Base-by-base conservation (phyloP, 2,888 invertebrate species). In the Seira ritae region DNA sequence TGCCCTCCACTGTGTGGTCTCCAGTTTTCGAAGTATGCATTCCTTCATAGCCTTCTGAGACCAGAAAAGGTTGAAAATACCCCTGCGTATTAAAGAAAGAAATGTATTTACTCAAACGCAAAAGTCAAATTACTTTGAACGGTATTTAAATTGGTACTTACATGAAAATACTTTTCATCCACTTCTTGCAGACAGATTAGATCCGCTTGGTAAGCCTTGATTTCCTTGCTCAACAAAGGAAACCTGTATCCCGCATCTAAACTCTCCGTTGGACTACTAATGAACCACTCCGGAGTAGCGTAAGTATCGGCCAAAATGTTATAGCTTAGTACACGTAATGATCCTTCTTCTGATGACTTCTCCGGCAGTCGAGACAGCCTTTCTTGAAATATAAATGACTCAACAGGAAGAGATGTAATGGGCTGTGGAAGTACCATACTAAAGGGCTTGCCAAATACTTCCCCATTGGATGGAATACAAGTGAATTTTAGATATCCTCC, bases 171-270 rank as follows among this genome's bases (percentile, higher is more conserved):
- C 91, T 94, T 95, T 12, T 90, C 90, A 90, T 98, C 98, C 0
- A 98, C 96, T 93, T 98, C 98, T 93, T 98, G 98, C 15, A 98
- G 92, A 89, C 98, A 98, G 74, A 97, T 92, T 72, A 98, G 92
- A 90, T 98, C 98, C 55, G 94, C 94, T 91, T 98, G 95, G 90
- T 97, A 98, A n/a, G 96, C 97, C 94, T 87, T 15, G 90, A 88
- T 90, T 92, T 98, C 98, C 90, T 96, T 96, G 2, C 96, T 89
- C 78, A 97, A 92, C 0, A 98, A 92, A 89, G 95, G 95, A 90
- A 96, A 96, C 87, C 98, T 93, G 90, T 98, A 98, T 89, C 96
- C 95, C 80, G 96, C 94, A 37, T 93, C 92, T 60, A 98, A 91
- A 1, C 95, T 96, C 91, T 96, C 94, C 1, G 94, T 91, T 8